Percentiles rank a stretch among this genome's conserved stretches.
phyloP scores from a whole-genome alignment of 2,113 vertebrate genomes.

The Notiomystis cincta region DNA sequence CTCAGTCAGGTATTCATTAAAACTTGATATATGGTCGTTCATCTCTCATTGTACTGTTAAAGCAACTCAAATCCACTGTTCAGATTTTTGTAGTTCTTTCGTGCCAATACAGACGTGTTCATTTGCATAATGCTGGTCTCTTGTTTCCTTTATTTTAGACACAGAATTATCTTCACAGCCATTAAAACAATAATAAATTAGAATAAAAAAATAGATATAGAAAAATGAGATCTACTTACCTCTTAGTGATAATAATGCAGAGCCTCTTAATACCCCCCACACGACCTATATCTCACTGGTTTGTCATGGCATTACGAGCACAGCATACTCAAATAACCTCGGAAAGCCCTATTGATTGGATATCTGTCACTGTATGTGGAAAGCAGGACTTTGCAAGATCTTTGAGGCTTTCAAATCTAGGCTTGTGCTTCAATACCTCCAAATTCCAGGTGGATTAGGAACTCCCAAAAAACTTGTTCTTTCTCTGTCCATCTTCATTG shows the following conservation, averaged over 20 bases:
- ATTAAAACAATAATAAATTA: neutral
- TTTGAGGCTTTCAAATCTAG: neutral
- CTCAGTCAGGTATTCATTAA: neutral
- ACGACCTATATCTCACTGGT: neutral
- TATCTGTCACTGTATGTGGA: neutral
- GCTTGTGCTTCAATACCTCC: neutral
- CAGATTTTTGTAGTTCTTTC: neutral
- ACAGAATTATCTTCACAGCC: neutral
- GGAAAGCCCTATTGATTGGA: neutral
- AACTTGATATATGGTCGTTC: neutral
- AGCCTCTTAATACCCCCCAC: neutral
- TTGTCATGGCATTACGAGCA: neutral
- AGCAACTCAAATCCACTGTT: neutral
- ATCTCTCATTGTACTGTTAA: neutral
- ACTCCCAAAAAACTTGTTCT: rapidly evolving
- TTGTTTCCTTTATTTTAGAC: neutral
- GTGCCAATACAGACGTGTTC: neutral
- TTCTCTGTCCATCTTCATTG: neutral
- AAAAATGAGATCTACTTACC: neutral
- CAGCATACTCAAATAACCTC: neutral
- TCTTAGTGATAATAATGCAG: neutral
- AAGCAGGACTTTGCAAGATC: neutral
- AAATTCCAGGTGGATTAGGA: neutral
- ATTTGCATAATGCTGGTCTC: neutral
- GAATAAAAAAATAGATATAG: neutral